Evolutionary conservation across 2,113 vertebrate species (phyloP).

Genomic region (Oncorhynchus nerka): DNA sequence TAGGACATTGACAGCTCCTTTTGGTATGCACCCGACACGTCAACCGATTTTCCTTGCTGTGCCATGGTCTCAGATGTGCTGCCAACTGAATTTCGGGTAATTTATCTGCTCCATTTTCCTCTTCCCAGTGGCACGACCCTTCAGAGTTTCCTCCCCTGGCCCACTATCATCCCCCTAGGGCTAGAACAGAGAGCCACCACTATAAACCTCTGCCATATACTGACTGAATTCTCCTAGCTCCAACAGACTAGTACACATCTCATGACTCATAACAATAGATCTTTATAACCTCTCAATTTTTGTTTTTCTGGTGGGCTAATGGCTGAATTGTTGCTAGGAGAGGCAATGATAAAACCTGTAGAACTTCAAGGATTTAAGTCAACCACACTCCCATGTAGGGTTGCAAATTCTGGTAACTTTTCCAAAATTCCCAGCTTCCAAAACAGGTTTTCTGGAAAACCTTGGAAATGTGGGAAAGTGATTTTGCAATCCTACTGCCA

Average conservation of each 20-base stretch:
- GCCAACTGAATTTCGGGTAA: constrained; percentile 1
- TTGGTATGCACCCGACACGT: too few relatives aligned
- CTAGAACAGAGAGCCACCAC: neutral
- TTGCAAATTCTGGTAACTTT: too few relatives aligned
- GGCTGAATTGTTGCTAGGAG: constrained; percentile 21
- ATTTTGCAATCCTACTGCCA: too few relatives aligned
- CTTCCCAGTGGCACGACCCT: neutral
- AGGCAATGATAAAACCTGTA: too few relatives aligned
- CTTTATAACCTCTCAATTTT: too few relatives aligned
- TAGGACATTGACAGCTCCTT: neutral
- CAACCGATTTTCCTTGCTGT: too few relatives aligned
- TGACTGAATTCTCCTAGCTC: neutral
- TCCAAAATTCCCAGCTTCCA: too few relatives aligned
- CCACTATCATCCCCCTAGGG: neutral
- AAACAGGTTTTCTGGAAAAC: too few relatives aligned
- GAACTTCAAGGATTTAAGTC: too few relatives aligned
- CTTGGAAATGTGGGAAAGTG: too few relatives aligned
- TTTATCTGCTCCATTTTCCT: neutral
- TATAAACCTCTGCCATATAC: neutral
- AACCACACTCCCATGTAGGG: too few relatives aligned
- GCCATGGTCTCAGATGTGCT: neutral
- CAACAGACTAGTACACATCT: neutral
- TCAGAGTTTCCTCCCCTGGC: constrained; percentile 1
- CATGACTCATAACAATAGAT: too few relatives aligned
- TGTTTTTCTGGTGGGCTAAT: neutral